Evolutionary conservation across 2,888 invertebrate species (phyloP).

Genomic region (Dasypolia templi): DNA sequence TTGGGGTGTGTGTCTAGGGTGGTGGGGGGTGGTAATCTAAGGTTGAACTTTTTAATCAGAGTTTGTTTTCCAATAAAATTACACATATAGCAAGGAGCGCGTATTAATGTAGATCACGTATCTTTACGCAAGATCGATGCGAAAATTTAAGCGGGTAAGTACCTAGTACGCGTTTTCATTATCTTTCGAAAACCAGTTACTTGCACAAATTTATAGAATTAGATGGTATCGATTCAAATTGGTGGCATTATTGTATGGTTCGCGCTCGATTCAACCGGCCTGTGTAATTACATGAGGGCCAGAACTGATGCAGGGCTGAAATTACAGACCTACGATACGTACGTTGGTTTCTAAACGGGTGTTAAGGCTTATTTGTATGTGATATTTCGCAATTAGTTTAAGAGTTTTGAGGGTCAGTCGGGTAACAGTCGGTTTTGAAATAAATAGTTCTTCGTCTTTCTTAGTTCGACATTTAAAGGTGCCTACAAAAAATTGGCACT

Average conservation of each 20-base stretch:
- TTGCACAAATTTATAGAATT: conserved; percentile 54
- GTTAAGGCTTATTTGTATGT: conserved; percentile 1
- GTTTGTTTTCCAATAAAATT: neutral
- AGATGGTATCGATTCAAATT: conserved; percentile 61
- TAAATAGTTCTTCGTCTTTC: neutral
- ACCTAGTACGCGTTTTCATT: conserved; percentile 30
- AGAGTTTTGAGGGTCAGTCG: neutral
- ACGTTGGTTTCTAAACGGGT: conserved; percentile 51
- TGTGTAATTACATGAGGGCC: conserved; percentile 45
- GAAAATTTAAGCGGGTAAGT: conserved; percentile 14
- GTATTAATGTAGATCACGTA: conserved; percentile 13
- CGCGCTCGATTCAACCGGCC: conserved; percentile 27
- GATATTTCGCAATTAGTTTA: neutral
- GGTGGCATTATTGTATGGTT: conserved; percentile 57
- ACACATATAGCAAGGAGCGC: neutral
- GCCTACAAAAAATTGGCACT: too few relatives aligned
- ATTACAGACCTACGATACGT: conserved; percentile 50
- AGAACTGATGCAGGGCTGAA: conserved; percentile 45
- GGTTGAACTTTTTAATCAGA: neutral
- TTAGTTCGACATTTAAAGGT: too few relatives aligned
- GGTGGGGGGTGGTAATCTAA: too few relatives aligned
- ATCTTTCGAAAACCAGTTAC: conserved; percentile 43
- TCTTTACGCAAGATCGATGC: conserved; percentile 34
- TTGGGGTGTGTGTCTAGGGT: too few relatives aligned
- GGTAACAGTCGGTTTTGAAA: neutral